These are phyloP conservation scores for Andrena hattorfiana DNA, from an alignment of 2,888 invertebrate species.

Conservation along the genomic window DNA sequence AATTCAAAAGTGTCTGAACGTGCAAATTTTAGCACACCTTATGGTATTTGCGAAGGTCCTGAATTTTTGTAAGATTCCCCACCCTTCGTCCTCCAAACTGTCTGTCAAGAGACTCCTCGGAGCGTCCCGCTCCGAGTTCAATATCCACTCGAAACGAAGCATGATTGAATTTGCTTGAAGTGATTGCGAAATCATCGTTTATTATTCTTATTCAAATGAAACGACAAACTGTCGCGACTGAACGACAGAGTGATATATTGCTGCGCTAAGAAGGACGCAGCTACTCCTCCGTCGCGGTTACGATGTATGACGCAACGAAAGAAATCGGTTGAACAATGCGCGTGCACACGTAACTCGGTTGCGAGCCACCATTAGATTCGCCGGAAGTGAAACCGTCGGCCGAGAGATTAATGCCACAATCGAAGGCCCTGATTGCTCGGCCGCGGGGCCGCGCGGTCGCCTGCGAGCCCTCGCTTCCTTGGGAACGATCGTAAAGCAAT, in stretches of 20 bases:
- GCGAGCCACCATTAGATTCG: slow-evolving; percentile 31
- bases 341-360: slow-evolving; percentile 33
- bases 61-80: neutral
- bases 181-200: slow-evolving; percentile 40
- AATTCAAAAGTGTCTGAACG: neutral
- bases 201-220: slow-evolving; percentile 50
- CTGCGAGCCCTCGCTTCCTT: neutral
- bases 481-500: neutral
- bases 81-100: neutral
- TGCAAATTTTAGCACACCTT: neutral
- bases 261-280: slow-evolving; percentile 25
- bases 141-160: slow-evolving; percentile 25
- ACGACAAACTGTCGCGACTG: slow-evolving; percentile 35
- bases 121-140: slow-evolving; percentile 15
- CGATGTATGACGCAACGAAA: slow-evolving; percentile 55
- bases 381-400: slow-evolving; percentile 46
- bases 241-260: slow-evolving; percentile 49
- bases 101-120: neutral
- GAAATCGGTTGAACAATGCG: slow-evolving; percentile 57
- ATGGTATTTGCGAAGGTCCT: neutral
- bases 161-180: slow-evolving; percentile 1
- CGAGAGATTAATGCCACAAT: slow-evolving; percentile 40
- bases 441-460: slow-evolving; percentile 19
- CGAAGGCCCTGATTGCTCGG: slow-evolving; percentile 35
- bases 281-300: slow-evolving; percentile 19